phyloP scores from a whole-genome alignment of 1,140 invertebrate species.

The Drosophila sp. region DNA sequence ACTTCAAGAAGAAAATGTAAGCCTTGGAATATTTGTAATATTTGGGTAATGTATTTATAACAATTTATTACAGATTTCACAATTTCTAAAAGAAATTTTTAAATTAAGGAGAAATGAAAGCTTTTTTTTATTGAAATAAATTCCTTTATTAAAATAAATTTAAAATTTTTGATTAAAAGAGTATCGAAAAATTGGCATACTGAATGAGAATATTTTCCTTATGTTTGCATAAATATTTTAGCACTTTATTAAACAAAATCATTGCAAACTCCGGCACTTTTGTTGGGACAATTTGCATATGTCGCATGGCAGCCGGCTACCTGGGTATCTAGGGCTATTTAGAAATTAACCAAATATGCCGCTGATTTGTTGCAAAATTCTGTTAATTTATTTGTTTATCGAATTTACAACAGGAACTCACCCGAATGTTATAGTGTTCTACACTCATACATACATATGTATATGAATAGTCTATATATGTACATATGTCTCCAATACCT shows the following conservation, averaged over 20 bases:
- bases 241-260: conserved; percentile 68
- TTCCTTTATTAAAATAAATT: too few relatives aligned
- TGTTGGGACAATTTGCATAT: conserved; percentile 56
- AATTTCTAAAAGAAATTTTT: too few relatives aligned
- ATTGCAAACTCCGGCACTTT: conserved; percentile 38
- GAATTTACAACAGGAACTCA: conserved; percentile 40
- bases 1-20: too few relatives aligned
- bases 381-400: conserved; percentile 76
- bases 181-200: neutral
- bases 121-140: too few relatives aligned
- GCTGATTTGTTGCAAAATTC: conserved; percentile 56
- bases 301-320: neutral
- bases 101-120: too few relatives aligned
- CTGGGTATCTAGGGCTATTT: conserved; percentile 36
- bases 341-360: conserved; percentile 70
- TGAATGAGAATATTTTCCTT: neutral
- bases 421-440: conserved; percentile 37
- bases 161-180: neutral
- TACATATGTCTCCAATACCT: conserved; percentile 12
- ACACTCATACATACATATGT: neutral
- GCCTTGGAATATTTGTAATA: too few relatives aligned
- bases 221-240: conserved; percentile 62
- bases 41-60: too few relatives aligned
- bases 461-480: neutral
- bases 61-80: too few relatives aligned